These are phyloP conservation scores for Chymomyza costata DNA, from an alignment of 1,140 invertebrate species.

Conservation along the genomic window DNA sequence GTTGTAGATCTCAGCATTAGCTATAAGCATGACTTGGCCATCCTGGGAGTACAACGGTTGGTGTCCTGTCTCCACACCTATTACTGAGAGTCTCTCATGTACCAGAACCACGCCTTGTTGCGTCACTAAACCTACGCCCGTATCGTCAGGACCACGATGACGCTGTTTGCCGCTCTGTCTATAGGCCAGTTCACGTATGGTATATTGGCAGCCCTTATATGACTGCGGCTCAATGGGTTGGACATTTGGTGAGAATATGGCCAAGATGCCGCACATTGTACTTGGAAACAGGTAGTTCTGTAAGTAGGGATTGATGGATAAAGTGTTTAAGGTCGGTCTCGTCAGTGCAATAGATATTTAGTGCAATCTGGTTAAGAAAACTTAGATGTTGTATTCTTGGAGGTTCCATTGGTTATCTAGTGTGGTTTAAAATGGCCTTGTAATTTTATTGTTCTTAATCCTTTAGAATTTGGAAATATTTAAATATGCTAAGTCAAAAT, in stretches of 20 bases:
- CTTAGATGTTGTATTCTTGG: too few species aligned
- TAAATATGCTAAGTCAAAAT: too few species aligned
- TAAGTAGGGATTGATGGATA: too few species aligned
- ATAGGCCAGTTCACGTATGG: slow-evolving; percentile 50
- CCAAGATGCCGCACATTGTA: slow-evolving; percentile 66
- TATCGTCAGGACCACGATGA: slow-evolving; percentile 64
- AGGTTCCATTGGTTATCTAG: too few species aligned
- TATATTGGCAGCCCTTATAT: slow-evolving; percentile 25
- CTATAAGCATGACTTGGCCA: slow-evolving; percentile 38
- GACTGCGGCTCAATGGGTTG: slow-evolving; percentile 22
- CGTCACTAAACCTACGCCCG: slow-evolving; percentile 31
- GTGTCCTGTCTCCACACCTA: slow-evolving; percentile 51
- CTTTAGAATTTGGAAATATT: too few species aligned
- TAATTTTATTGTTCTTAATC: too few species aligned
- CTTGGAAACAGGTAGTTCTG: too few species aligned
- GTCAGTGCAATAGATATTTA: too few species aligned
- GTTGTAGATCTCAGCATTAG: slow-evolving; percentile 67
- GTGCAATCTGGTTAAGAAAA: too few species aligned
- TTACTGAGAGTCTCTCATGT: slow-evolving; percentile 50
- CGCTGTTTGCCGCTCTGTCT: slow-evolving; percentile 54
- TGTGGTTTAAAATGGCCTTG: too few species aligned
- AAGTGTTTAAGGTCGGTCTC: too few species aligned
- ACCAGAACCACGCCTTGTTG: slow-evolving; percentile 52
- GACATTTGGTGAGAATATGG: slow-evolving; percentile 43
- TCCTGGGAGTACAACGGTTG: slow-evolving; percentile 53